phyloP scores from a whole-genome alignment of 2,113 vertebrate species.

The Plecturocebus donacophilus region DNA sequence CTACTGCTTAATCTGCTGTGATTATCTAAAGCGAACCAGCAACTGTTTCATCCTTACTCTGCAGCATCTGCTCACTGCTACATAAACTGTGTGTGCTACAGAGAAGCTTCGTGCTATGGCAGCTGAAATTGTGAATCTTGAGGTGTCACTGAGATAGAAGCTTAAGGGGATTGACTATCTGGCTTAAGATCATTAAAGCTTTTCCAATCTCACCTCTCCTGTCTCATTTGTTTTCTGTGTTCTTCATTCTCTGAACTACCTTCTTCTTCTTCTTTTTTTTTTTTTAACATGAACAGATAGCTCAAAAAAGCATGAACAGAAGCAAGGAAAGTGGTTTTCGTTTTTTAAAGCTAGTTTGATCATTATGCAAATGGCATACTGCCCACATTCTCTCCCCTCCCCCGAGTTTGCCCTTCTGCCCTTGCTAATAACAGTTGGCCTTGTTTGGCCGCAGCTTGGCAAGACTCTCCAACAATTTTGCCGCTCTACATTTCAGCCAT shows the following conservation, averaged over 20 bases:
- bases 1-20: conserved; percentile 69
- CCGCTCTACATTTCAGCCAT: conserved; percentile 79
- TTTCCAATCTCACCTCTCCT: background rate
- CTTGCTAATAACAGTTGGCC: conserved; percentile 67
- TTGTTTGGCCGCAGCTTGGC: conserved; percentile 74
- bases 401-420: background rate
- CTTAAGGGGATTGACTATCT: background rate
- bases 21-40: conserved; percentile 58
- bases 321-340: background rate
- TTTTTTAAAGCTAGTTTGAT: background rate
- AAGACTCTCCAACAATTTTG: conserved; percentile 67
- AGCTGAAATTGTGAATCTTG: background rate
- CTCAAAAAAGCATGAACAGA: background rate
- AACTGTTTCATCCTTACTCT: conserved; percentile 63
- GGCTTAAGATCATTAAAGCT: background rate
- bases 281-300: background rate
- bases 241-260: background rate
- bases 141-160: background rate
- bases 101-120: background rate
- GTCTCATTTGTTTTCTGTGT: background rate
- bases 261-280: background rate
- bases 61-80: conserved; percentile 58
- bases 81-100: background rate
- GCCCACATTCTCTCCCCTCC: background rate
- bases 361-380: conserved; percentile 48